Percentiles rank a stretch among this genome's conserved stretches.
Evolutionary conservation across 2,888 invertebrate species (phyloP).

Genomic region (Oligia strigilis): DNA sequence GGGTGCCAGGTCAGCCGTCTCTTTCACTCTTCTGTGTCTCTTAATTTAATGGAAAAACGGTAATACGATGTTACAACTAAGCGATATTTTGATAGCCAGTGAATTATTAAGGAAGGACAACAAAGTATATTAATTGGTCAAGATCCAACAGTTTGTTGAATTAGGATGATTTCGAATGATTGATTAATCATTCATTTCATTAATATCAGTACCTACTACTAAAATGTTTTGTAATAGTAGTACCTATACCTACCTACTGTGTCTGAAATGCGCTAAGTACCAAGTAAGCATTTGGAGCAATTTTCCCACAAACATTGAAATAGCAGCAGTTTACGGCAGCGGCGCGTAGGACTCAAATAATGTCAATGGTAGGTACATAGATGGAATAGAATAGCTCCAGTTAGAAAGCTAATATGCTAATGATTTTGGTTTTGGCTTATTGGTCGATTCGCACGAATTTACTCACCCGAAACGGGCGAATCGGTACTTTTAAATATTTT

Average conservation of each 20-base stretch:
- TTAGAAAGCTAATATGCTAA: neutral
- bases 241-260: neutral
- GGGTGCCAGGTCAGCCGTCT: constrained; percentile 47
- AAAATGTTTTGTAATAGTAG: neutral
- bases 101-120: constrained; percentile 5
- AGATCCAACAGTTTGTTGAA: neutral
- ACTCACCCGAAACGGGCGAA: neutral
- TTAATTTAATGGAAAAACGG: constrained; percentile 39
- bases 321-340: neutral
- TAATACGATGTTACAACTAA: constrained; percentile 34
- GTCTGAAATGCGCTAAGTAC: neutral
- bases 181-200: neutral
- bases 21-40: constrained; percentile 36
- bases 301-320: neutral
- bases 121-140: constrained; percentile 3
- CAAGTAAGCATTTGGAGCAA: neutral
- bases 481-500: neutral
- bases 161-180: neutral
- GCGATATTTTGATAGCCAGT: constrained; percentile 21
- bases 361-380: neutral
- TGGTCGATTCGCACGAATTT: neutral
- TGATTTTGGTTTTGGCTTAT: neutral
- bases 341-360: neutral
- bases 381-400: neutral
- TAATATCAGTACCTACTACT: neutral